Conservation (phyloP, 2,113 vertebrate species). For the Lamprologus sp. region DNA sequence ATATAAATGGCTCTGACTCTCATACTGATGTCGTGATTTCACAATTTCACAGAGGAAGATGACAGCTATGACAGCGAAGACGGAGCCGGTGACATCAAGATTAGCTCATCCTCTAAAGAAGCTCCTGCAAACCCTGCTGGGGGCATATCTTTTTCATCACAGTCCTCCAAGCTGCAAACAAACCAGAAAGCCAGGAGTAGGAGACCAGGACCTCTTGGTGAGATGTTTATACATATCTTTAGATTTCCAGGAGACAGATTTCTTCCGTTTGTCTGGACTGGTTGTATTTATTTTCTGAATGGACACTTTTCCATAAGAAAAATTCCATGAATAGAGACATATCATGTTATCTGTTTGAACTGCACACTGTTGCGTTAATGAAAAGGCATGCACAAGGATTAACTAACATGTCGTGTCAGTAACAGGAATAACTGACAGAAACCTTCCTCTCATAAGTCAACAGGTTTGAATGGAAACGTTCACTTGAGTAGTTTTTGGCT, state of each 20-base stretch:
- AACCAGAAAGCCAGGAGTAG: constrained; percentile 85
- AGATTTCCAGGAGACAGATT: background rate
- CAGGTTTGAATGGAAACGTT: background rate
- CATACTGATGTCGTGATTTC: constrained; percentile 16
- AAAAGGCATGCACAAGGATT: background rate
- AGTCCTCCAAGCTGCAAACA: constrained; percentile 80
- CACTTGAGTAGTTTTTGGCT: background rate
- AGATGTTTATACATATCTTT: background rate
- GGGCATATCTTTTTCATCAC: constrained; percentile 77
- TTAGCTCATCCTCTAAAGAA: constrained; percentile 65
- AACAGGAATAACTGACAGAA: background rate
- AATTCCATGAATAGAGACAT: background rate
- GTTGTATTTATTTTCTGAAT: background rate
- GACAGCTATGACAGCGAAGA: constrained; percentile 81
- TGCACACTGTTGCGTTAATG: background rate
- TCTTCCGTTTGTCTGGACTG: background rate
- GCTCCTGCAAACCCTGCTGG: constrained; percentile 42
- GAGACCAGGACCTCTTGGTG: constrained; percentile 77
- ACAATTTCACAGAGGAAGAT: constrained; percentile 70
- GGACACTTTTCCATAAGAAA: background rate
- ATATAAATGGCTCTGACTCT: constrained; percentile 18
- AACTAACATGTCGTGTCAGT: background rate
- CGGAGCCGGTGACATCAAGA: constrained; percentile 61
- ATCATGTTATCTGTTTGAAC: background rate
- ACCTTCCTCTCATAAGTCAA: background rate